Base-by-base conservation (phyloP, 2,888 invertebrate species). In the Rhimphoctona megacephalus region DNA sequence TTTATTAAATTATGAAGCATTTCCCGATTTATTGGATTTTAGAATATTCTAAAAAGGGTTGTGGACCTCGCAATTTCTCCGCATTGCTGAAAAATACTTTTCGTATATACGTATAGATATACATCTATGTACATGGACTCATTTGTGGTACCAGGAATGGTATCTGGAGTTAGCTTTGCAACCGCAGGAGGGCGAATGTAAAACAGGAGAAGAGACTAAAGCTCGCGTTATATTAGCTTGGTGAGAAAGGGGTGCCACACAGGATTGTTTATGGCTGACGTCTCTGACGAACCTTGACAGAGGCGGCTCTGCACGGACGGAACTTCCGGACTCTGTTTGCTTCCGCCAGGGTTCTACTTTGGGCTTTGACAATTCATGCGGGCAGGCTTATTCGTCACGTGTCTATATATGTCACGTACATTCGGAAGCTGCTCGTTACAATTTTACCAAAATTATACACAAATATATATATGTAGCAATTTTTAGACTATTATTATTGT, bases 261-360 rank as follows among this genome's bases (percentile, higher is more conserved):
- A 39, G 57, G 76, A 61, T 76, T 76, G 57, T 43, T 61, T 46
- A 61, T 76, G 57, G 61, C 66, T 46, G 36, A 52, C 66, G 77
- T 36, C 61, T 61, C 61, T 61, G 61, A 61, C 61, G 61, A 61
- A 61, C 61, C 61, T 61, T 30, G 25, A 70, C 46, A 70, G 19
- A 70, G 70, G 19, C 49, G 49, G 43, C 70, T 46, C 25, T 70
- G 30, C 61, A 8, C 61, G 7, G 6, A n/a, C 61, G 1, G 17
- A 67, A 39, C 66, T 67, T 67, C 66, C 39, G 66, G 36, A n/a
- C 66, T n/a, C 8, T 67, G 66, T 67, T 36, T 39, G 66, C 39
- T 67, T 39, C 66, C 36, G 66, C 61, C 61, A 61, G 61, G 17
- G 61, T 17, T 67, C 19, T 22, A 67, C 66, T 67, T 22, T 39